These are phyloP conservation scores for Anolis sagrei DNA, from an alignment of 2,113 vertebrate species.

Conservation along the genomic window DNA sequence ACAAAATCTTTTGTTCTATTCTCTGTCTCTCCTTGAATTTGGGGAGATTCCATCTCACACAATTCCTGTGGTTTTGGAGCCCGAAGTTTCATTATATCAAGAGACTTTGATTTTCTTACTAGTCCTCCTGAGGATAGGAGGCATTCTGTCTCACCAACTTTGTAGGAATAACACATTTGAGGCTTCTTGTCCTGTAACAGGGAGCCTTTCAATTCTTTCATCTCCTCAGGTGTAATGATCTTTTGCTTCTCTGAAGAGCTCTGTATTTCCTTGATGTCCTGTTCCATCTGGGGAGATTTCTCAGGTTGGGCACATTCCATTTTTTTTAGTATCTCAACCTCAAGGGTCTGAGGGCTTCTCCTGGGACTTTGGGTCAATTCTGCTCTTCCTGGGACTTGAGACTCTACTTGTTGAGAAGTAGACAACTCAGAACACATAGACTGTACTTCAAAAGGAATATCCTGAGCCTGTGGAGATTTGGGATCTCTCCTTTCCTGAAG, in stretches of 20 bases:
- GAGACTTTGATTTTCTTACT: slow-evolving; percentile 15
- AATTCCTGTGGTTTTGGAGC: neutral
- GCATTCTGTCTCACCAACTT: neutral
- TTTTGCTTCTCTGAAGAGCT: no score
- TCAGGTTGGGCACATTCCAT: neutral
- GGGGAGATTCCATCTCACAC: neutral
- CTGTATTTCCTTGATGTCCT: neutral
- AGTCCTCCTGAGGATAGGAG: neutral
- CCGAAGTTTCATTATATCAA: slow-evolving; percentile 1
- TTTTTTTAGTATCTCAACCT: neutral
- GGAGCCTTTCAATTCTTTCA: neutral
- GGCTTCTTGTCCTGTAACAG: neutral
- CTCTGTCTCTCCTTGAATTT: neutral
- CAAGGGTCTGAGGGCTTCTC: neutral
- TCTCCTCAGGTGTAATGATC: neutral
- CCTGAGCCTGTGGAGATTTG: neutral
- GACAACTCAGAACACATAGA: neutral
- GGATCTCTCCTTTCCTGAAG: neutral
- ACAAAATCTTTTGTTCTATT: neutral
- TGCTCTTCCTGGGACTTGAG: neutral
- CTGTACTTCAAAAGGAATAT: neutral
- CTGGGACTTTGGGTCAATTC: neutral
- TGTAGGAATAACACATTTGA: neutral
- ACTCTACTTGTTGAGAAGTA: neutral
- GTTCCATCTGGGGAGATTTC: neutral